Evolutionary conservation across 2,113 vertebrate genomes (phyloP).

Genomic region (Urocolius indicus): DNA sequence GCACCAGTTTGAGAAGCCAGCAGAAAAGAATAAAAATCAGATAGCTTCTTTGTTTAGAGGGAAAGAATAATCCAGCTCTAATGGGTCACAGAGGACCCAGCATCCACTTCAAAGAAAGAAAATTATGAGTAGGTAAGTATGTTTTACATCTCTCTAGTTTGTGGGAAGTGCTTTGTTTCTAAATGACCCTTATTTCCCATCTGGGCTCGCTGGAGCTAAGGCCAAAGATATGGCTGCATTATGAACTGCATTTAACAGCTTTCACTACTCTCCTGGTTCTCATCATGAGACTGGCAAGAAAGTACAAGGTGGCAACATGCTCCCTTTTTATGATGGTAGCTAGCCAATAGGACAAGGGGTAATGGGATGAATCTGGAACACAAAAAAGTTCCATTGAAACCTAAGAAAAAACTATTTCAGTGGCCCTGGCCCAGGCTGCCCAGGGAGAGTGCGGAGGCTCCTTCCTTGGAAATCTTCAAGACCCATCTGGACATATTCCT

Average conservation of each 20-base stretch:
- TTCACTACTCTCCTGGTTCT: slow-evolving; percentile 33
- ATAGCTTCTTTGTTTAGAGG: slow-evolving; percentile 20
- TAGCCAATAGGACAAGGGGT: too few species aligned
- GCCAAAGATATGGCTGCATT: background rate
- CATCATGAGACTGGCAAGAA: accelerated
- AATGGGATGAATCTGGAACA: too few species aligned
- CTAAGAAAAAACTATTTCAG: too few species aligned
- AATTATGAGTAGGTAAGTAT: slow-evolving; percentile 42
- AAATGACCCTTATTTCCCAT: slow-evolving; percentile 41
- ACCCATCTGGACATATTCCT: too few species aligned
- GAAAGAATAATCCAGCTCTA: slow-evolving; percentile 29
- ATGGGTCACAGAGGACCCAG: slow-evolving; percentile 45
- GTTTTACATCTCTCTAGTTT: slow-evolving; percentile 42
- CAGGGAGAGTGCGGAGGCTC: too few species aligned
- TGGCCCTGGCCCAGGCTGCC: too few species aligned
- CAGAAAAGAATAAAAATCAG: background rate
- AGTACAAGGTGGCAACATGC: background rate
- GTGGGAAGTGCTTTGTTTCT: slow-evolving; percentile 34
- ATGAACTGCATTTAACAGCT: background rate
- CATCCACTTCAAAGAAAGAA: slow-evolving; percentile 41
- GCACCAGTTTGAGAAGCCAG: slow-evolving; percentile 19
- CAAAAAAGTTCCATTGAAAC: too few species aligned
- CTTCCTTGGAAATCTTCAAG: too few species aligned
- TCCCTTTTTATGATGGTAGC: background rate
- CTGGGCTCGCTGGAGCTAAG: background rate